These are phyloP conservation scores for Tadarida brasiliensis DNA, from an alignment of 2,797 vertebrate genomes.

Conservation along the genomic window DNA sequence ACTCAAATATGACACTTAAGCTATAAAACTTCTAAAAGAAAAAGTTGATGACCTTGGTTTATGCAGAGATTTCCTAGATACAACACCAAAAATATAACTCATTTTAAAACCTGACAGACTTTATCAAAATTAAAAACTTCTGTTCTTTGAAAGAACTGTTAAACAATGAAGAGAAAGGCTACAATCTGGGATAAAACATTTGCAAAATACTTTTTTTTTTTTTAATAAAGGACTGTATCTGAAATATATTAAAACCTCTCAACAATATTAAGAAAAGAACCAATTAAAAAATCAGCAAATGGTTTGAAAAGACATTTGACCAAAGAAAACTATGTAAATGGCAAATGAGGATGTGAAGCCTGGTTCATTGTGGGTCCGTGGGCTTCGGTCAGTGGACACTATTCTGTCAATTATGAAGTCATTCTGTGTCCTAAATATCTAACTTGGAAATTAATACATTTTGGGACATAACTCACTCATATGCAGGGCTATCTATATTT, in stretches of 20 bases:
- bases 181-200: background rate
- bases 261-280: background rate
- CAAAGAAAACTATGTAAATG: background rate
- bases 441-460: background rate
- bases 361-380: rapidly evolving
- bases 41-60: background rate
- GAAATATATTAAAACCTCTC: background rate
- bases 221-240: background rate
- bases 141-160: background rate
- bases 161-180: background rate
- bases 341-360: background rate
- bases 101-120: conserved; percentile 1
- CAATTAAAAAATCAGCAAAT: background rate
- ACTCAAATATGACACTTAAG: conserved; percentile 9
- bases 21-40: background rate
- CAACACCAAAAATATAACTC: background rate
- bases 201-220: background rate
- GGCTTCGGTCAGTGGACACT: background rate
- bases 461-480: background rate
- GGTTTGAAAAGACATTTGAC: background rate
- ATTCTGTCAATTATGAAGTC: background rate
- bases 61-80: background rate
- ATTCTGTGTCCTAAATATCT: conserved; percentile 15
- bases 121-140: background rate
- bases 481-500: background rate